Evolutionary conservation across 35 echinoderm and acorn worm species (phyloP).

Genomic region (Heliocidaris erythrogramma): DNA sequence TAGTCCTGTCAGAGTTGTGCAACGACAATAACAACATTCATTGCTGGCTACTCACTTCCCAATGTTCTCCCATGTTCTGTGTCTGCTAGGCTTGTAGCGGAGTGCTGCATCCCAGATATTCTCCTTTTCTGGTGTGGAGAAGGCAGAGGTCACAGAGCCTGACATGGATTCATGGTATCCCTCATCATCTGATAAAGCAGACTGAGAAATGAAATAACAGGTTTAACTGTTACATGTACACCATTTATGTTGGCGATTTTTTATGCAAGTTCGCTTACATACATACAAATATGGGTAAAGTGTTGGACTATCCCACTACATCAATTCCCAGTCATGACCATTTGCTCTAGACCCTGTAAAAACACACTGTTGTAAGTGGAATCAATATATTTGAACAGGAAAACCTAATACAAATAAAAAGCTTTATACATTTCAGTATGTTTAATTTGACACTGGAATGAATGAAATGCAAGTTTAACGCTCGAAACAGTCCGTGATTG

Average conservation of each 20-base stretch:
- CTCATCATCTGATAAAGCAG: slow-evolving; percentile 67
- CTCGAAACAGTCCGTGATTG: too few species aligned
- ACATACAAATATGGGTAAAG: too few species aligned
- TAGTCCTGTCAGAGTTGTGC: too few species aligned
- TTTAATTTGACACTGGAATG: too few species aligned
- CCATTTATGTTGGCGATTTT: not conserved
- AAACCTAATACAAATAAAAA: too few species aligned
- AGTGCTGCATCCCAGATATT: slow-evolving; percentile 57
- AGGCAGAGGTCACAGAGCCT: slow-evolving; percentile 13
- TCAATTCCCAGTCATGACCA: not conserved
- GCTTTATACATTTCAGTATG: too few species aligned
- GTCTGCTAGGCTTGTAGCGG: slow-evolving; percentile 60
- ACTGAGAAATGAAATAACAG: slow-evolving; percentile 11
- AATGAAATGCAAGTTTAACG: too few species aligned
- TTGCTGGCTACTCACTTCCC: slow-evolving; percentile 59
- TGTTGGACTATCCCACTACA: not conserved
- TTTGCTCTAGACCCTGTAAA: not conserved
- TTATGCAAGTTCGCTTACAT: too few species aligned
- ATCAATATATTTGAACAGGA: too few species aligned
- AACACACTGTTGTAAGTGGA: not conserved
- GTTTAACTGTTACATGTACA: not conserved
- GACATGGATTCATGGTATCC: slow-evolving; percentile 72
- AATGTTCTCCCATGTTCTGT: slow-evolving; percentile 85
- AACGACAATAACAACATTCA: not conserved
- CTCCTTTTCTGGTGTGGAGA: slow-evolving; percentile 52